These are phyloP conservation scores for Diachrysia chrysitis DNA, from an alignment of 2,888 invertebrate genomes.

Conservation along the genomic window DNA sequence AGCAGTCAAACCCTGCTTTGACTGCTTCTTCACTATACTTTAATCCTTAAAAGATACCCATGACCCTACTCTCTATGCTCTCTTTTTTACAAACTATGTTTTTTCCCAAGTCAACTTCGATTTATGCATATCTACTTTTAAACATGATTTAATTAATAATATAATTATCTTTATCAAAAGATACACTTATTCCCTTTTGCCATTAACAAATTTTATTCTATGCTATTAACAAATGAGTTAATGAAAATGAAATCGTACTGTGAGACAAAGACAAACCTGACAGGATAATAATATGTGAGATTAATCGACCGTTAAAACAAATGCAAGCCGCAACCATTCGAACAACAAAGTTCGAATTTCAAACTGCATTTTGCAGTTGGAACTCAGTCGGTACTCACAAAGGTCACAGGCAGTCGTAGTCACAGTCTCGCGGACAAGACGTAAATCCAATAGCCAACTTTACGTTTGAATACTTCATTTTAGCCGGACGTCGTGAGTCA, in stretches of 20 bases:
- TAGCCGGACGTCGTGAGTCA: slow-evolving; percentile 33
- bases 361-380: slow-evolving; percentile 7
- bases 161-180: neutral
- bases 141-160: too few species aligned
- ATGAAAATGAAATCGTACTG: neutral
- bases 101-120: too few species aligned
- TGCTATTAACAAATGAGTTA: too few species aligned
- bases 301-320: neutral
- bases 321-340: neutral
- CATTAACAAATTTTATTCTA: too few species aligned
- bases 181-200: neutral
- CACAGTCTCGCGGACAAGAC: slow-evolving; percentile 6
- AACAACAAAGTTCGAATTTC: neutral
- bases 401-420: slow-evolving; percentile 7
- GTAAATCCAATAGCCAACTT: slow-evolving; percentile 26
- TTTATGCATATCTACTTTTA: too few species aligned
- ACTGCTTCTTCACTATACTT: too few species aligned
- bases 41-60: too few species aligned
- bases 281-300: neutral
- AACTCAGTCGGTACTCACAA: slow-evolving; percentile 4
- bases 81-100: too few species aligned
- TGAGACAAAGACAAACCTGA: slow-evolving; percentile 6
- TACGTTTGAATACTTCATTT: slow-evolving; percentile 16
- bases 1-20: too few species aligned
- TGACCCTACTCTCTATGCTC: too few species aligned